Evolutionary conservation across 2,888 invertebrate species (phyloP), one percentile per base, ranked within the genome.

Genomic region (Xanthorhoe spadicearia): DNA sequence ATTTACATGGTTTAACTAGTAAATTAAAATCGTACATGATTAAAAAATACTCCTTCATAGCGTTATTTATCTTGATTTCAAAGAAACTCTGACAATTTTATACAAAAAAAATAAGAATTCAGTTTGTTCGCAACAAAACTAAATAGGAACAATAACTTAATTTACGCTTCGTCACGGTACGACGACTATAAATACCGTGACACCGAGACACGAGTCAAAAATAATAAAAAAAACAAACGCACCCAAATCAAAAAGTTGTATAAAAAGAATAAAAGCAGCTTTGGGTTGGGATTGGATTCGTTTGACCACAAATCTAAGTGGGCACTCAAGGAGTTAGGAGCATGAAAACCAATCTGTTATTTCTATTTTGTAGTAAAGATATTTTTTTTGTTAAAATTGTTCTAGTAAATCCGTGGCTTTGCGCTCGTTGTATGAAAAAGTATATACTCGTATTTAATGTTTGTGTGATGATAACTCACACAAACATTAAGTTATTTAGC

Each of bases 181-280:
- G 81, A 77, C 72, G 73, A 74, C 74, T 76, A 83, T 79, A 86
- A 86, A 83, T 81, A 84, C 79, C 84, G 82, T 84, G 85, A 84
- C 84, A 79, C 72, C 72, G 74, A 77, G 88, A 87, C 89, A 89
- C 88, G 88, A 85, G 88, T 86, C 87, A 82, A 86, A 82, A 84
- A 84, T 83, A 81, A 82, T n/a, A n/a, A 83, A 38, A 43, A 82
- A 81, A 64, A 54, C 48, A 79, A 80, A 80, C 78, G 80, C 71
- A 63, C 55, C 59, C 65, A 61, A 55, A 52, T 54, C 53, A 61
- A 49, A 80, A 80, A 71, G 49, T 48, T 59, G 46, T 17, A 55
- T 51, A 64, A 57, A 63, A 63, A 61, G 61, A 57, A 61, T 60
- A 61, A 58, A 51, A 60, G 54, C 13, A 43, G n/a, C 56, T 19